Evolutionary conservation across 2,888 invertebrate genomes (phyloP), one percentile per base, ranked within the genome.

Genomic region (Apamea anceps): DNA sequence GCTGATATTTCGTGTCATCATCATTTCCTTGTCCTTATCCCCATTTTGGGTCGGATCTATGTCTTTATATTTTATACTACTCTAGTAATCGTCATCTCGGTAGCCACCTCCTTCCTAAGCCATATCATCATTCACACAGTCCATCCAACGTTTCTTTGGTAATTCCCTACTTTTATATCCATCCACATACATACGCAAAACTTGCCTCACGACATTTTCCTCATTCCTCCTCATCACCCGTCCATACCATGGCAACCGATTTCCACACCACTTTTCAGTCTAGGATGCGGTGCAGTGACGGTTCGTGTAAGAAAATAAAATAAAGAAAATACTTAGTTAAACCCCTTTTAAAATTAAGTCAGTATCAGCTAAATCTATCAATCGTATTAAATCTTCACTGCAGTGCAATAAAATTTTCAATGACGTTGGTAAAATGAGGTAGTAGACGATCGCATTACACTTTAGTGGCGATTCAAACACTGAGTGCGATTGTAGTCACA

Each of bases 361-460:
- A 28, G 45, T 82, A 85, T 81, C 85, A 89, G 79, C 80, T 62
- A 73, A 85, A 84, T 84, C 80, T 82, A 82, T 86, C 84, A 84
- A 77, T 82, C 68, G 68, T 72, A 85, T 82, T 87, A 88, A 89
- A 85, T 67, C 62, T 86, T 82, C 79, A 78, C 76, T 75, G 82
- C 54, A 21, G 67, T 15, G 84, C 90, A 91, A 91, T 94, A 95
- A 94, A 95, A 93, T 89, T 91, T 91, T 91, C 91, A 93, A 93
- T 91, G 91, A 91, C 91, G 90, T 87, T 84, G 88, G 92, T 94
- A 93, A 93, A 92, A 93, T 93, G 91, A 90, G 90, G 80, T 84
- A 87, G 88, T 88, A 89, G 89, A 88, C 88, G 87, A 90, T 91
- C 82, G 89, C 90, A 91, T 91, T 91, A 93, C 88, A 85, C 88